Evolutionary conservation across 2,888 invertebrate species (phyloP).

Genomic region (Monoplex corrugatus): DNA sequence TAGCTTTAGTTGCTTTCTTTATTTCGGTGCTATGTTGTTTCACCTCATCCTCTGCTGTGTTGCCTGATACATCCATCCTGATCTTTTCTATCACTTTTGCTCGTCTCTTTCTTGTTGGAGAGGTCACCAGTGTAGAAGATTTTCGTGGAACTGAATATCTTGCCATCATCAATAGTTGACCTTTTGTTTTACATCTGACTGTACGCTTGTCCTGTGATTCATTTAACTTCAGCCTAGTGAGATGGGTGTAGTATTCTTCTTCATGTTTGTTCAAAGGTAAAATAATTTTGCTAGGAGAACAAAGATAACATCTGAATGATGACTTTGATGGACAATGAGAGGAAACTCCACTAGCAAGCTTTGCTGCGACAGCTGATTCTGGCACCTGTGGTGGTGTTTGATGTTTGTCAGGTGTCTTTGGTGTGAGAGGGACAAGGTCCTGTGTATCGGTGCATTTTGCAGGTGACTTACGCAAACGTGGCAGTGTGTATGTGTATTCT

Average conservation of each 20-base stretch:
- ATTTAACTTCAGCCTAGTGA: background rate
- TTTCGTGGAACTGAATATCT: background rate
- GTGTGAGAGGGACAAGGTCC: no score
- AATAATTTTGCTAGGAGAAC: no score
- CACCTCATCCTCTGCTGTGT: background rate
- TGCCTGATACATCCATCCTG: background rate
- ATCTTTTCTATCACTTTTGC: background rate
- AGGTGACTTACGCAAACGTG: no score
- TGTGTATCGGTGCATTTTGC: no score
- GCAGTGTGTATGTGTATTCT: no score
- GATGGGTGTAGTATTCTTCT: background rate
- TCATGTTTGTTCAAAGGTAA: background rate
- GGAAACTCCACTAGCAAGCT: no score
- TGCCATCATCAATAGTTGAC: background rate
- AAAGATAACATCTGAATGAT: no score
- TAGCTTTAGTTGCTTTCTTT: background rate
- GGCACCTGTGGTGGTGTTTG: no score
- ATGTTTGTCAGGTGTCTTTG: no score
- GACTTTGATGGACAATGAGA: no score
- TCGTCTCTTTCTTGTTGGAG: background rate
- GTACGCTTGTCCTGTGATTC: background rate
- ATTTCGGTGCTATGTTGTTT: background rate
- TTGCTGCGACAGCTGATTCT: no score
- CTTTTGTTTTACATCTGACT: background rate
- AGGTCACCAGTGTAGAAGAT: background rate